These are phyloP conservation scores for Vulpes ferrilata DNA, from an alignment of 2,113 vertebrate genomes.

Conservation along the genomic window DNA sequence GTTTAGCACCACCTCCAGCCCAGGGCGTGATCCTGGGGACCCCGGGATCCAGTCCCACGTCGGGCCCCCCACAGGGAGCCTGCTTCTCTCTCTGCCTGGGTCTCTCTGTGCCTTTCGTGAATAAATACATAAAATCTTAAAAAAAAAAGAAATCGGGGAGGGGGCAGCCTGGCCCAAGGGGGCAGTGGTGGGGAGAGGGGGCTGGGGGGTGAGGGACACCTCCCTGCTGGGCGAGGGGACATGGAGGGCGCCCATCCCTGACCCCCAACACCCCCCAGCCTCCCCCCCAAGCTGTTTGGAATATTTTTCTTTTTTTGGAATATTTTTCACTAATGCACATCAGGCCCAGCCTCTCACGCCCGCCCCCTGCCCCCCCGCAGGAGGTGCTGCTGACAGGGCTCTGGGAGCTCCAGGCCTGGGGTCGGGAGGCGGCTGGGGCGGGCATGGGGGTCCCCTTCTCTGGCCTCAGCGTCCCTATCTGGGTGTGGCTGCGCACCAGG, in stretches of 20 bases:
- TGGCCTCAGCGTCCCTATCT: neutral
- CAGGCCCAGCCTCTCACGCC: neutral
- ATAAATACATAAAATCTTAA: too few relatives aligned
- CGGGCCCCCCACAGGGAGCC: too few relatives aligned
- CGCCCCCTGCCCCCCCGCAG: fast-evolving
- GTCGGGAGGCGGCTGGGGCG: too few relatives aligned
- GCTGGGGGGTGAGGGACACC: neutral
- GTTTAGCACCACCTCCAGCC: too few relatives aligned
- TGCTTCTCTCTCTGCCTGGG: too few relatives aligned
- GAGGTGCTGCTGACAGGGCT: too few relatives aligned
- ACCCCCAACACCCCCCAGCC: too few relatives aligned
- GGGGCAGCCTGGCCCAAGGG: neutral
- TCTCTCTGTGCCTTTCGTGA: too few relatives aligned
- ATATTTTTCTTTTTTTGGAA: neutral
- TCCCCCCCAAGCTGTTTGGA: neutral
- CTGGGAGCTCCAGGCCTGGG: neutral
- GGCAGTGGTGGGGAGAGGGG: neutral
- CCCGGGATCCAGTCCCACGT: too few relatives aligned
- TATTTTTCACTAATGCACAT: neutral
- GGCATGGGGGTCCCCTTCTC: neutral
- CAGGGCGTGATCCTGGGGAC: too few relatives aligned
- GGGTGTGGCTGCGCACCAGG: neutral
- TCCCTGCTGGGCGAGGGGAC: neutral
- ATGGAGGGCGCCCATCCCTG: too few relatives aligned
- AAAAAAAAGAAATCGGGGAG: neutral